Conservation (phyloP, 2,113 vertebrate genomes). For the rat (Rattus norvegicus) region GRCr8 NC_086038.1:879001-879500, state of each 20-base stretch:
- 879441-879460: neutral
- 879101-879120: slow-evolving; percentile 28
- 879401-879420: neutral
- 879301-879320: neutral
- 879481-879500: neutral
- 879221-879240: neutral
- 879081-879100: slow-evolving; percentile 52
- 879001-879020: slow-evolving; percentile 69
- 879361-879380: neutral
- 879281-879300: neutral
- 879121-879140: neutral
- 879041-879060: too few relatives aligned
- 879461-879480: neutral
- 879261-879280: neutral
- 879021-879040: slow-evolving; percentile 33
- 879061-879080: too few relatives aligned
- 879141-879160: neutral
- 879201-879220: neutral
- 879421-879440: neutral
- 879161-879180: neutral
- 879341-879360: neutral
- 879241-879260: neutral
- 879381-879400: neutral
- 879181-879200: neutral
- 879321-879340: neutral